Percentiles rank a stretch among this genome's conserved stretches.
Conservation (phyloP, 2,113 vertebrate genomes). For the Atrichornis clamosus region DNA sequence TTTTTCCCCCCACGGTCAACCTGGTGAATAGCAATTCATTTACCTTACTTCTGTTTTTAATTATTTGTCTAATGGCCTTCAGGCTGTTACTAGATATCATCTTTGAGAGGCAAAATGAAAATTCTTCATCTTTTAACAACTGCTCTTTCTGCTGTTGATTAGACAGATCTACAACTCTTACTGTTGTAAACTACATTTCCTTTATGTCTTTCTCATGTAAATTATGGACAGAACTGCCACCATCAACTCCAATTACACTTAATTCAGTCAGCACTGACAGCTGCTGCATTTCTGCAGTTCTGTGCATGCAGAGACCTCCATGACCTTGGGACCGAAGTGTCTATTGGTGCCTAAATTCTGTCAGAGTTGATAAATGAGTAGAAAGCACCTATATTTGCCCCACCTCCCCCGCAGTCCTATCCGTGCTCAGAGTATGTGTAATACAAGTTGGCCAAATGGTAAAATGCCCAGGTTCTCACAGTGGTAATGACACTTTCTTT, state of each 20-base stretch:
- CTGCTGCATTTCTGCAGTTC: neutral
- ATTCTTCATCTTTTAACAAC: neutral
- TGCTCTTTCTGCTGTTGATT: neutral
- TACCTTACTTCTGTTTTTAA: neutral
- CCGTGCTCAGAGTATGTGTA: neutral
- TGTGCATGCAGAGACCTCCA: neutral
- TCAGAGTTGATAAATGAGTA: neutral
- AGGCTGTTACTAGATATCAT: neutral
- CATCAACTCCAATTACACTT: neutral
- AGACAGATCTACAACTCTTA: neutral
- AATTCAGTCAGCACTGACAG: neutral
- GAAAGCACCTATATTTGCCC: neutral
- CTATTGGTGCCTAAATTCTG: neutral
- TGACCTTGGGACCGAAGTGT: neutral
- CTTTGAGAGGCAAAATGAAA: neutral
- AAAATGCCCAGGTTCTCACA: neutral
- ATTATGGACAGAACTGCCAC: neutral
- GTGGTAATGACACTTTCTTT: neutral
- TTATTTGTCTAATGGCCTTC: neutral
- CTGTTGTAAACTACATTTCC: neutral
- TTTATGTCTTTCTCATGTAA: neutral
- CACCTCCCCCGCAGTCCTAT: neutral
- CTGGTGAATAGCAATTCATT: neutral
- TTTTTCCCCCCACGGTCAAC: neutral
- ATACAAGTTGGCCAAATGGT: rapidly evolving